Percentiles rank a stretch among this genome's conserved stretches.
Conservation (phyloP, 2,888 invertebrate species). For the Drosophila lutescens region DNA sequence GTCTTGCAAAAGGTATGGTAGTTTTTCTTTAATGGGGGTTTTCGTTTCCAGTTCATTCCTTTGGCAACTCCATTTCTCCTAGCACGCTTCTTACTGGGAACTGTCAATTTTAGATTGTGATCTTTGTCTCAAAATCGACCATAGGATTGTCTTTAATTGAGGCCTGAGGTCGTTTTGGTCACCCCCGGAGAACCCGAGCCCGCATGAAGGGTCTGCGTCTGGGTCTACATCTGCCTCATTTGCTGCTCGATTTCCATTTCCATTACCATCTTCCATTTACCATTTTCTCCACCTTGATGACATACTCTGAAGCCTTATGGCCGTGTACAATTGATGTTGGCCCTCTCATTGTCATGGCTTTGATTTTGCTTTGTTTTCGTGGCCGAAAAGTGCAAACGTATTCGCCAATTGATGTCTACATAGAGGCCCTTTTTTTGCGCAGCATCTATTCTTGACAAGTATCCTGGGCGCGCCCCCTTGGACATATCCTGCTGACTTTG, state of each 20-base stretch:
- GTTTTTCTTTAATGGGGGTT: constrained; percentile 12
- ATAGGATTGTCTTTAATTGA: constrained; percentile 61
- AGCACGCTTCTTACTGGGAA: constrained; percentile 71
- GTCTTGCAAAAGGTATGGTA: constrained; percentile 9
- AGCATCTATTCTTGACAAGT: constrained; percentile 53
- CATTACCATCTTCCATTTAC: constrained; percentile 23
- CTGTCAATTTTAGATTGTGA: constrained; percentile 32
- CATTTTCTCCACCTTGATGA: constrained; percentile 46
- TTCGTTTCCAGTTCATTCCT: constrained; percentile 8
- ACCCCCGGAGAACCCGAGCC: constrained; percentile 30
- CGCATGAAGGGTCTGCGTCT: constrained; percentile 43
- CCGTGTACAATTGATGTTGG: constrained; percentile 71
- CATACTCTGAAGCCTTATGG: constrained; percentile 57
- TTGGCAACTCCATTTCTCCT: constrained; percentile 44
- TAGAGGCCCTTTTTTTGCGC: constrained; percentile 51
- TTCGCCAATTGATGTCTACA: constrained; percentile 70
- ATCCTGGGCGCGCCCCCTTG: constrained; percentile 68
- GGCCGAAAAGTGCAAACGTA: constrained; percentile 55
- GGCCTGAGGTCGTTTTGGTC: constrained; percentile 33
- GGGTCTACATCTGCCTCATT: constrained; percentile 54
- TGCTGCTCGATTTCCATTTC: constrained; percentile 54
- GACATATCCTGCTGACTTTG: constrained; percentile 43
- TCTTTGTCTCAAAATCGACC: constrained; percentile 49
- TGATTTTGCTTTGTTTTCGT: constrained; percentile 27
- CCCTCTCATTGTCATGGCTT: constrained; percentile 28